These are phyloP conservation scores for Caligus rogercresseyi DNA, from an alignment of 1,140 invertebrate species.

Conservation along the genomic window DNA sequence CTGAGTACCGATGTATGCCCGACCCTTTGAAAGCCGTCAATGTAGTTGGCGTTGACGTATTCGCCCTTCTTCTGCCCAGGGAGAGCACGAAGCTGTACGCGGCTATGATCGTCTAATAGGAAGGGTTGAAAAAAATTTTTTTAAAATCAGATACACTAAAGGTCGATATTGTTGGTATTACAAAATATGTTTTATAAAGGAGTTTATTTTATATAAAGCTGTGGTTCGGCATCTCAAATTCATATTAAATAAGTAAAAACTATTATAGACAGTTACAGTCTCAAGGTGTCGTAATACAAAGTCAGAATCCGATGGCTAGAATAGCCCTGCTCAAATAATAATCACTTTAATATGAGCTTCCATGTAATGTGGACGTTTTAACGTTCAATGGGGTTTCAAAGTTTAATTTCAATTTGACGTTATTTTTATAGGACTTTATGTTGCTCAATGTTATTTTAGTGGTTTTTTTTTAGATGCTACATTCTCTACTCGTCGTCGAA, in stretches of 20 bases:
- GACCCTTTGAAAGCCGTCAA: constrained; percentile 75
- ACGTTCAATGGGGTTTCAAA: too few relatives aligned
- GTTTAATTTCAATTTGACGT: too few relatives aligned
- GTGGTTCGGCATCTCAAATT: background rate
- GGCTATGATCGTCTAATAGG: constrained; percentile 71
- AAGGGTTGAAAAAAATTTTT: constrained; percentile 1
- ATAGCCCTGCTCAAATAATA: too few relatives aligned
- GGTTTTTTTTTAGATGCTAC: too few relatives aligned
- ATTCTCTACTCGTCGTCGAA: too few relatives aligned
- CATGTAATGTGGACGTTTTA: too few relatives aligned
- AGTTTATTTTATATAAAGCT: background rate
- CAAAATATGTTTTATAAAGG: background rate
- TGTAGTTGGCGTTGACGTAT: constrained; percentile 94
- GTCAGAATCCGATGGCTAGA: too few relatives aligned
- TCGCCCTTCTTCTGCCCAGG: constrained; percentile 55
- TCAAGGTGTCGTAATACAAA: background rate
- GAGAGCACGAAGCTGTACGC: constrained; percentile 59
- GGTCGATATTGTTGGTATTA: background rate
- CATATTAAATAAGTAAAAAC: background rate
- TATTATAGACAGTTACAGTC: background rate
- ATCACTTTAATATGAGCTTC: too few relatives aligned
- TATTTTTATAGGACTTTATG: too few relatives aligned
- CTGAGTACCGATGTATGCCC: constrained; percentile 84
- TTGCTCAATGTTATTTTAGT: too few relatives aligned
- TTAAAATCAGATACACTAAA: background rate